Base-by-base conservation (phyloP, 2,797 vertebrate genomes). In the Peromyscus aztecus region DNA sequence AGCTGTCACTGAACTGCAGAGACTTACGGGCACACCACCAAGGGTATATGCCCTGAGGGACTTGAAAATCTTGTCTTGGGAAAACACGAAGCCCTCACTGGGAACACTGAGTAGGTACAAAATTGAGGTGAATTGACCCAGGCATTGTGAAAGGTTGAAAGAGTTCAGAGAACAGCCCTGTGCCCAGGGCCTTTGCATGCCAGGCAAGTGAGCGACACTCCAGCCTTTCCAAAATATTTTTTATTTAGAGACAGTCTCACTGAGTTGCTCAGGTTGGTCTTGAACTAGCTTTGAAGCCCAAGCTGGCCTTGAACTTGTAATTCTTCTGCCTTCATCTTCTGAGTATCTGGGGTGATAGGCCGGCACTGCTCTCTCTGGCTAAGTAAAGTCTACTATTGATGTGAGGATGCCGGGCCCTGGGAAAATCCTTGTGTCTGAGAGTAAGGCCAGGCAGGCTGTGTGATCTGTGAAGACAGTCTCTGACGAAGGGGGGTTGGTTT, bases 351-450 rank as follows among this genome's bases (percentile, higher is more conserved):
- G 55, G 61, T 59, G 19, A 76, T 12, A 89, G 46, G 55, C 27
- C 29, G 34, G 29, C 37, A 23, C 7, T 59, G 6, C 55, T 6
- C 7, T 37, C 10, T 59, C n/a, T 43, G n/a, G 63, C 75, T 89
- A 90, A 91, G 83, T 49, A 49, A 73, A 65, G 80, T 59, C 31
- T 93, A 24, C 71, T 82, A 55, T 73, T 95, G 89, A 69, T 69
- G 67, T 75, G 76, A 90, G n/a, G 49, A 82, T 65, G 34, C 0
- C 24, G 63, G 67, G 27, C 73, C 76, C 95, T 81, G 65, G 73
- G 71, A 88, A 82, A 40, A 73, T 31, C 69, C 67, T 89, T 89
- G 24, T 49, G 40, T 49, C 73, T 59, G 17, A 89, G 61, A 91
- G 37, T 16, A 61, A 46, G 43, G 37, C 57, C 19, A 13, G 63